Conservation (phyloP, 2,113 vertebrate species). For the Otolemur garnettii region DNA sequence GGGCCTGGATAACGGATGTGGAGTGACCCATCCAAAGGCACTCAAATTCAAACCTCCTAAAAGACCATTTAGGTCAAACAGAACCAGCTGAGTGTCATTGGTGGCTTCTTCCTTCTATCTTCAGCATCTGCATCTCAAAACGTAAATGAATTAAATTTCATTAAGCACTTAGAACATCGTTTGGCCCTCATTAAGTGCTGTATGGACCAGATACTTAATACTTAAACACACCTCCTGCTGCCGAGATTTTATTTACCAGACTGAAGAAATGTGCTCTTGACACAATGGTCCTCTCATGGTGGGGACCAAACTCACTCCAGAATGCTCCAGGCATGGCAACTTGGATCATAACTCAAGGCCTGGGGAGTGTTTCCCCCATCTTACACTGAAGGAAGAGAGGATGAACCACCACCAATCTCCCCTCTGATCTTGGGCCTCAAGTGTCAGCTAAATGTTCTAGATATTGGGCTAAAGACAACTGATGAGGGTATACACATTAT, state of each 20-base stretch:
- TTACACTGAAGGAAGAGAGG: not conserved
- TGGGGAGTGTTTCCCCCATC: not conserved
- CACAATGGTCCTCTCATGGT: not conserved
- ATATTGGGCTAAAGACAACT: not conserved
- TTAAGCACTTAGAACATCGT: not conserved
- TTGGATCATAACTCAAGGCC: not conserved
- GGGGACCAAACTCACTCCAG: not conserved
- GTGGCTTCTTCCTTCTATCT: not conserved
- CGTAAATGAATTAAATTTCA: not conserved
- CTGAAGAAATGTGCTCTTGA: not conserved
- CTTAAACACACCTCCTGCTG: not conserved
- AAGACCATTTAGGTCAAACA: not conserved
- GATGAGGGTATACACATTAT: not conserved
- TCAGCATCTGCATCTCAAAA: not conserved
- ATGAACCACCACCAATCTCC: not conserved
- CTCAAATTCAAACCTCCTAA: not conserved
- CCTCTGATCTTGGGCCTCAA: not conserved
- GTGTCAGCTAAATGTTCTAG: not conserved
- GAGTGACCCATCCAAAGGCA: not conserved
- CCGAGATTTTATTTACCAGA: not conserved
- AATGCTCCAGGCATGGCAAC: not conserved
- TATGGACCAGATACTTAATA: no score
- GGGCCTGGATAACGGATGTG: no score
- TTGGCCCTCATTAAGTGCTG: not conserved
- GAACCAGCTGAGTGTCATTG: no score